Base-by-base conservation (phyloP, 2,888 invertebrate species). In the Tetrapedia diversipes region DNA sequence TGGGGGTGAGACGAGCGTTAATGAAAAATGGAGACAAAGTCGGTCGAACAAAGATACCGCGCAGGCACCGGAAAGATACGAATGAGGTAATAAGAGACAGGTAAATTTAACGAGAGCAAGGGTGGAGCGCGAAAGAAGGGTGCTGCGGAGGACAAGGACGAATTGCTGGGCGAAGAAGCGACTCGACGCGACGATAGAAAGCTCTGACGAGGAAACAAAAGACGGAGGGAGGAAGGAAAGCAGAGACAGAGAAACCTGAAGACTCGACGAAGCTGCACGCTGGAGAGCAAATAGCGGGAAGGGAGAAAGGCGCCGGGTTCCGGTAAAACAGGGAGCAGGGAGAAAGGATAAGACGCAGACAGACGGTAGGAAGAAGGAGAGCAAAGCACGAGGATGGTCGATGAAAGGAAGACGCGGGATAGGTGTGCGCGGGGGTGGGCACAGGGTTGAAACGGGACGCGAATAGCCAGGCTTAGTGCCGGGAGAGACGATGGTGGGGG, bases 321-420 rank as follows among this genome's bases (percentile, higher is more conserved):
- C 11, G 34, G 56, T 37, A 10, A 66, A 57, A 57, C n/a, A n/a
- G 22, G 65, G 51, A 51, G 61, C 59, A 37, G 39, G 7, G 29
- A 16, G 43, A 27, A 45, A 19, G 51, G 56, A 68, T 57, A 51
- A 66, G 76, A 61, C 68, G 61, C 60, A 66, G 79, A 69, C 24
- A 49, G 80, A 32, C 53, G 65, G 43, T 32, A n/a, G 51, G 45
- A 53, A 60, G 57, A 64, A 39, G 24, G 45, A 27, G 65, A 43
- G 29, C 29, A 60, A 56, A 45, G 63, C 68, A 75, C 32, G 57
- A 67, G 68, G 75, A 77, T 14, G 65, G 53, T 43, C 27, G 69
- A 53, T 34, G 59, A 54, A 54, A 79, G 56, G 49, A 68, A 41
- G 74, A 73, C 29, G 73, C 64, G 59, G 79, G 68, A 61, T 71